These are phyloP conservation scores for Pachyramphus minor DNA, from an alignment of 2,113 vertebrate genomes.

Conservation along the genomic window DNA sequence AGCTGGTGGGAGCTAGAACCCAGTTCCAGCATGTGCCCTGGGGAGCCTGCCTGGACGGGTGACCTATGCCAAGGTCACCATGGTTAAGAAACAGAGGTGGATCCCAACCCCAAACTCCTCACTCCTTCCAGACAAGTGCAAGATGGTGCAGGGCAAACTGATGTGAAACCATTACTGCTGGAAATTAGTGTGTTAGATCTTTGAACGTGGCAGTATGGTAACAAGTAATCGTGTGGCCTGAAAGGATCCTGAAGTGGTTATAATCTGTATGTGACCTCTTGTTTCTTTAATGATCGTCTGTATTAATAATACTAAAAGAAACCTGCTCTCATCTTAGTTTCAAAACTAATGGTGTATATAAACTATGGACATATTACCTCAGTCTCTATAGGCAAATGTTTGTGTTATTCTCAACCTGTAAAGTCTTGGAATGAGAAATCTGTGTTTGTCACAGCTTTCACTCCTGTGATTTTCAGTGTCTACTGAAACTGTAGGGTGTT, in stretches of 20 bases:
- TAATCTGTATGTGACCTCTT: not conserved
- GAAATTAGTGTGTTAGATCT: fast-evolving
- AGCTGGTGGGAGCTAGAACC: not conserved
- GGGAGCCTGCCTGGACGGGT: fast-evolving
- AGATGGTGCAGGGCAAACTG: not conserved
- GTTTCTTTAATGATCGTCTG: not conserved
- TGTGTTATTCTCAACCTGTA: not conserved
- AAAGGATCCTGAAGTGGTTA: not conserved
- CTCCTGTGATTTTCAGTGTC: slow-evolving; percentile 4
- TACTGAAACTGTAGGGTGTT: not conserved
- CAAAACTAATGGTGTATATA: not conserved
- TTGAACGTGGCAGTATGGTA: fast-evolving
- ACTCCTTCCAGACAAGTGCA: not conserved
- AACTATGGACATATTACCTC: not conserved
- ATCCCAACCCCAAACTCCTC: not conserved
- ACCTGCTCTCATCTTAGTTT: not conserved
- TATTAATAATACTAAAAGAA: not conserved
- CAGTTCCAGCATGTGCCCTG: not conserved
- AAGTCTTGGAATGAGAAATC: not conserved
- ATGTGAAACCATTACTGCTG: not conserved
- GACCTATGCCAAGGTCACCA: fast-evolving
- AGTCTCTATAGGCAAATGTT: not conserved
- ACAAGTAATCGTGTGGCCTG: not conserved
- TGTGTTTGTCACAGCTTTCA: slow-evolving; percentile 32
- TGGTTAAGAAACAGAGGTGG: not conserved